phyloP scores from a whole-genome alignment of 2,888 invertebrate species.

The Polyommatus iphigenia region DNA sequence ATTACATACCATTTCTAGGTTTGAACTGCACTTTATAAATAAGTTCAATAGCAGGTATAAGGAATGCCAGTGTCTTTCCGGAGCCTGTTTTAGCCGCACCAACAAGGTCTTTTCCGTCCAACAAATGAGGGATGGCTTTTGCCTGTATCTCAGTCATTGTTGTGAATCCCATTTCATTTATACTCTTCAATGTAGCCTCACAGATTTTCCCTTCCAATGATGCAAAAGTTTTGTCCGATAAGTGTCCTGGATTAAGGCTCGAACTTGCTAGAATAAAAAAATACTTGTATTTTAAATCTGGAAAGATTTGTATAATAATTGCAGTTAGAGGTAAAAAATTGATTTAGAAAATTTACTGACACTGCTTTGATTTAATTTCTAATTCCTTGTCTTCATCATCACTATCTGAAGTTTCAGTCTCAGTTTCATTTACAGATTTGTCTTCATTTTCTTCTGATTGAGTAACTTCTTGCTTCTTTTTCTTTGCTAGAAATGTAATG shows the following conservation, averaged over 20 bases:
- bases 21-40: slow-evolving; percentile 94
- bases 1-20: slow-evolving; percentile 90
- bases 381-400: background rate
- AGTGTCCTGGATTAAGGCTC: slow-evolving; percentile 79
- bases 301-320: background rate
- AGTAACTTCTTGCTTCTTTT: background rate
- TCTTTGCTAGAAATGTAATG: background rate
- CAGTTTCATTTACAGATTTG: background rate
- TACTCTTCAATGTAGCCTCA: slow-evolving; percentile 89
- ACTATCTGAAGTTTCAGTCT: background rate
- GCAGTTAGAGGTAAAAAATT: background rate
- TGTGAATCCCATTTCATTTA: slow-evolving; percentile 95
- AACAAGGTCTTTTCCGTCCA: slow-evolving; percentile 96
- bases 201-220: slow-evolving; percentile 85
- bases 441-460: background rate
- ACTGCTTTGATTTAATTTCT: background rate
- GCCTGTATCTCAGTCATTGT: slow-evolving; percentile 98
- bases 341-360: background rate
- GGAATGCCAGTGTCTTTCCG: slow-evolving; percentile 97
- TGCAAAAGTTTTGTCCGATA: slow-evolving; percentile 81
- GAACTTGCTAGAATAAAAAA: slow-evolving; percentile 64
- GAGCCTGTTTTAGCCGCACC: slow-evolving; percentile 98
- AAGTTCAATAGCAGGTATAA: slow-evolving; percentile 96
- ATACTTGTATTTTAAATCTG: background rate
- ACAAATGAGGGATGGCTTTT: slow-evolving; percentile 91